A percentile compares a stretch with the other conserved stretches of the same genome.
phyloP scores from a whole-genome alignment of 2,113 vertebrate genomes.

The Lampris incognitus region DNA sequence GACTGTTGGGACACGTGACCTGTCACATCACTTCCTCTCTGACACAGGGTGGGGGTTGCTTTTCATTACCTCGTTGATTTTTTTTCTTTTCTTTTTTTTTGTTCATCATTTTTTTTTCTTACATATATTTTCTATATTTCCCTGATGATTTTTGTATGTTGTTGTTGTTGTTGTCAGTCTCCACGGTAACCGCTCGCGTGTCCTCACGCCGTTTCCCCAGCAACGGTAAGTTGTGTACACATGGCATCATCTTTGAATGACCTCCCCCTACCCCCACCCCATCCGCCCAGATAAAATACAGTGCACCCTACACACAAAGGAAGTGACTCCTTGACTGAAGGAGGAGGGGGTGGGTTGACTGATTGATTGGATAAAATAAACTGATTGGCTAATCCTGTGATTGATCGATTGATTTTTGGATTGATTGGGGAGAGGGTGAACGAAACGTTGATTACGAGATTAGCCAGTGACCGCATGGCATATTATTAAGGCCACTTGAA shows the following conservation, averaged over 20 bases:
- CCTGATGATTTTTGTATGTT: constrained; percentile 89
- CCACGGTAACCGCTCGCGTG: constrained; percentile 88
- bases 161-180: constrained; percentile 89
- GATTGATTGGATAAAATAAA: constrained; percentile 47
- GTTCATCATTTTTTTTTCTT: constrained; percentile 80
- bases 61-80: constrained; percentile 73
- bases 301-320: constrained; percentile 74
- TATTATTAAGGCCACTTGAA: constrained; percentile 68
- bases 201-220: constrained; percentile 87
- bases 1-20: constrained; percentile 71
- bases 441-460: constrained; percentile 69
- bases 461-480: constrained; percentile 81
- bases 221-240: constrained; percentile 89
- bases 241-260: constrained; percentile 87
- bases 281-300: constrained; percentile 72
- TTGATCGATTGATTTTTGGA: constrained; percentile 38
- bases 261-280: constrained; percentile 75
- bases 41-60: constrained; percentile 73
- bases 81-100: constrained; percentile 51
- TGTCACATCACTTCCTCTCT: constrained; percentile 74
- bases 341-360: constrained; percentile 67
- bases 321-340: constrained; percentile 61
- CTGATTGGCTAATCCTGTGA: constrained; percentile 77
- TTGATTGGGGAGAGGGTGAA: constrained; percentile 77
- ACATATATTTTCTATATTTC: constrained; percentile 87